A percentile compares a stretch with the other conserved stretches of the same genome.
phyloP scores from a whole-genome alignment of 2,797 vertebrate species.

The Mus minutoides region DNA sequence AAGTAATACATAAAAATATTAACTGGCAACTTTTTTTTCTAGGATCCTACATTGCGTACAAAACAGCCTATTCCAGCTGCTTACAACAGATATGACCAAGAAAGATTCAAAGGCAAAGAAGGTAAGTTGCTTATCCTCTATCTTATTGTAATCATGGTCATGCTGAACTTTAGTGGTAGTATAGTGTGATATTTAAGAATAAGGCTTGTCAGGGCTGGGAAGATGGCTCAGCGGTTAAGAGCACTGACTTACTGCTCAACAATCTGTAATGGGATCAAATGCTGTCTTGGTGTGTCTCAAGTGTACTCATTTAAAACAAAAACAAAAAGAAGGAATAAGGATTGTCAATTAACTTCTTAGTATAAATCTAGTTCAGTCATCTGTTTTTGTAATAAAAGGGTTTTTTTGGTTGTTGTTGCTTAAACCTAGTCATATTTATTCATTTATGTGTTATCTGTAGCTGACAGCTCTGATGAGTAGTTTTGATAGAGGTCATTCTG shows the following conservation, averaged over 20 bases:
- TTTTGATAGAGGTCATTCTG: background rate
- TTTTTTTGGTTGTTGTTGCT: background rate
- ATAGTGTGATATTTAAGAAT: background rate
- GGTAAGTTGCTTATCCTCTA: conserved; percentile 87
- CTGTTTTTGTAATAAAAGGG: background rate
- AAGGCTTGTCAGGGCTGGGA: background rate
- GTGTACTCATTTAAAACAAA: background rate
- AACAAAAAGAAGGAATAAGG: background rate
- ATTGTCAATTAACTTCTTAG: background rate
- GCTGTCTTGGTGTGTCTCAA: background rate
- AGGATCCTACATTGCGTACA: conserved; percentile 96
- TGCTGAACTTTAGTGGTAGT: background rate
- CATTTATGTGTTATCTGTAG: background rate
- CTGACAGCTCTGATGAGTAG: background rate
- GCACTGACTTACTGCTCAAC: background rate
- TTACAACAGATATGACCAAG: conserved; percentile 99
- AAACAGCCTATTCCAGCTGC: conserved; percentile 97
- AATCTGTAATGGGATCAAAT: background rate
- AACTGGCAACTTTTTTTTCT: conserved; percentile 60
- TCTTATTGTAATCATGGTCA: background rate
- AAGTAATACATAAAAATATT: background rate
- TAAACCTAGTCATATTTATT: background rate
- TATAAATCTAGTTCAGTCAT: background rate
- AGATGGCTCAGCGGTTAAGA: background rate
- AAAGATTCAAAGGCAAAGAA: conserved; percentile 99